A percentile compares a stretch with the other conserved stretches of the same genome.
Conservation (phyloP, 1,140 invertebrate genomes). For the Tribolium madens region DNA sequence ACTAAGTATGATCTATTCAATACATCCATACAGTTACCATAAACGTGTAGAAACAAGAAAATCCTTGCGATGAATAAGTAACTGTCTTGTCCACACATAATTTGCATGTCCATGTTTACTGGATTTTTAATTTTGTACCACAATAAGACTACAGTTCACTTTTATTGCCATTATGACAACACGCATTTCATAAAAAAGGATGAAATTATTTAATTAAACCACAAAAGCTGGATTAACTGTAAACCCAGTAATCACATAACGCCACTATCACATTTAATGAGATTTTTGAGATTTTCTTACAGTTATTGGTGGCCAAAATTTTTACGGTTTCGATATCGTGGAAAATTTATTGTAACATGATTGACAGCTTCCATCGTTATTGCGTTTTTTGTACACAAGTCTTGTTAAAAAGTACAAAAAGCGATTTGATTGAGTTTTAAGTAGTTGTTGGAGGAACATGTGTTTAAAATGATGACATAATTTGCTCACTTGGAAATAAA, state of each 20-base stretch:
- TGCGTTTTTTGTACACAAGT: background rate
- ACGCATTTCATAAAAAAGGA: background rate
- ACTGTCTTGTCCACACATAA: constrained; percentile 21
- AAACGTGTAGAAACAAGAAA: constrained; percentile 7
- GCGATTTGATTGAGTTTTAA: background rate
- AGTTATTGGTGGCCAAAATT: background rate
- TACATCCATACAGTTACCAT: background rate
- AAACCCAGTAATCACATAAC: constrained; percentile 5
- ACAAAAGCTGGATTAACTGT: background rate
- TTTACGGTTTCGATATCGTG: background rate
- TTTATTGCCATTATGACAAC: background rate
- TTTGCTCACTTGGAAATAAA: background rate
- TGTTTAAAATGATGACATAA: background rate
- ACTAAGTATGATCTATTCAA: background rate
- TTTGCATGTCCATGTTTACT: constrained; percentile 12
- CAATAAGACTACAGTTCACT: constrained; percentile 22
- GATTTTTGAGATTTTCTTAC: constrained; percentile 9
- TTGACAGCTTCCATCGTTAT: background rate
- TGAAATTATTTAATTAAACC: constrained; percentile 1
- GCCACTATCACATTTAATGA: constrained; percentile 11
- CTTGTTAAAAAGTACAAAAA: background rate
- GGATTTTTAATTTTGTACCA: constrained; percentile 1
- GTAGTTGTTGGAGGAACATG: background rate
- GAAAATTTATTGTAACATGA: background rate
- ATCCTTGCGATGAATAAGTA: background rate